Evolutionary conservation across 2,888 invertebrate genomes (phyloP), one percentile per base, ranked within the genome.

Genomic region (Hoplodrina blanda): DNA sequence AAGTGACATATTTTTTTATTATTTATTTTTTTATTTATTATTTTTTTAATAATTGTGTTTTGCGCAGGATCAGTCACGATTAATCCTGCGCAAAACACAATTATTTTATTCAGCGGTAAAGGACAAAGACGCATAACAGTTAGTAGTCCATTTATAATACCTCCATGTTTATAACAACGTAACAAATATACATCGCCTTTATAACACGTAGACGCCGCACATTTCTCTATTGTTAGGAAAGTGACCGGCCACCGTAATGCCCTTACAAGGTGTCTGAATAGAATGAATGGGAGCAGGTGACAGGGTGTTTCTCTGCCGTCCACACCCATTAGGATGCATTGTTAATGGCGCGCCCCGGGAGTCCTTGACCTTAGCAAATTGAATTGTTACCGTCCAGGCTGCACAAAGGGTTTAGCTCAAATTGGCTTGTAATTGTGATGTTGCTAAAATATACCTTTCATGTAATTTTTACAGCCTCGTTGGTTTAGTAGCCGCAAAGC

Each of bases 331-430:
- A 79, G 50, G 49, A 46, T 62, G 66, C 69, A 73, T 80, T 76
- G 80, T 79, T 75, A 70, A 78, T 71, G 67, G 53, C 50, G 17
- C 41, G 33, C 54, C 33, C 73, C 60, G 20, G 61, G 20, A 19
- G 30, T 56, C 71, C 75, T 62, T 78, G 75, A 68, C 75, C 67
- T 75, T 55, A 25, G 37, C 25, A 64, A 56, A 78, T 75, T 75
- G 49, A 78, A 71, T 75, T 67, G 71, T 75, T 67, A 62, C 15
- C 37, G 57, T 63, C 63, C 46, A 41, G 25, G 17, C 41, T 46
- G 53, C 59, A 54, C 2, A 44, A 55, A 69, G 57, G 53, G 46
- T 19, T 63, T 30, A 33, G n/a, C 8, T 19, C n/a, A 25, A 33
- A 46, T 30, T 50, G 17, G 4, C 13, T 13, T 15, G 25, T 62